A percentile compares a stretch with the other conserved stretches of the same genome.
phyloP scores from a whole-genome alignment of 2,888 invertebrate genomes.

The Lasioglossum villosulum region DNA sequence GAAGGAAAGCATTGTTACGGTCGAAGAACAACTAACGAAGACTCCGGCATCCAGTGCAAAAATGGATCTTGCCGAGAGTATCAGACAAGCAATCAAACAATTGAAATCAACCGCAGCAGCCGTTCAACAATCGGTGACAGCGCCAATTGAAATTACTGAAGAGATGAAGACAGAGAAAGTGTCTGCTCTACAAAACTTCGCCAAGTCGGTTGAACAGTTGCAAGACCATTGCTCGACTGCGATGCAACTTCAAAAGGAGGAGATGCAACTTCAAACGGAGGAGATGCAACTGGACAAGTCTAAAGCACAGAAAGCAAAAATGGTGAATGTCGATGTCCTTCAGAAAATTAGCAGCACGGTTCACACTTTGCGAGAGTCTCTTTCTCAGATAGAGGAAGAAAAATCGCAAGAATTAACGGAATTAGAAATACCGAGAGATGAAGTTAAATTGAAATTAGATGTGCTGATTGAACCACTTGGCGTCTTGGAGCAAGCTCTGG shows the following conservation, averaged over 20 bases:
- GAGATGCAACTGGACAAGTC: constrained; percentile 9
- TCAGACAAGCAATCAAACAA: constrained; percentile 75
- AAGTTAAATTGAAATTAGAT: constrained; percentile 41
- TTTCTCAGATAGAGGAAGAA: constrained; percentile 46
- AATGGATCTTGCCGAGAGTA: constrained; percentile 54
- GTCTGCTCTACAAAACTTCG: constrained; percentile 82
- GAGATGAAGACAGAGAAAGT: constrained; percentile 57
- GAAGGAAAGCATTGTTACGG: constrained; percentile 70
- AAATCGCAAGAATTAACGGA: constrained; percentile 32
- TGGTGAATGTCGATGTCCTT: constrained; percentile 47
- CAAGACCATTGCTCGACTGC: constrained; percentile 69
- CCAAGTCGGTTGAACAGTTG: constrained; percentile 79
- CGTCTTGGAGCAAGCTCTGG: constrained; percentile 56
- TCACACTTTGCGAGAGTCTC: constrained; percentile 49
- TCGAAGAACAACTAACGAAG: constrained; percentile 70
- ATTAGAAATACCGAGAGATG: constrained; percentile 33
- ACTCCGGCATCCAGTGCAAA: constrained; percentile 58
- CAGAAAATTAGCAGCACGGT: constrained; percentile 61
- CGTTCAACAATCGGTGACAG: constrained; percentile 56
- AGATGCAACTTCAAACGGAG: constrained; percentile 27
- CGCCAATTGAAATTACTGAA: constrained; percentile 33
- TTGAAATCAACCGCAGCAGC: constrained; percentile 60
- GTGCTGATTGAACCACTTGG: constrained; percentile 64
- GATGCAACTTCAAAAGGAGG: constrained; percentile 17
- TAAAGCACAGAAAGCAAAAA: constrained; percentile 9